These are phyloP conservation scores for Zaprionus tsacasi DNA, from an alignment of 1,140 invertebrate species.

Conservation along the genomic window DNA sequence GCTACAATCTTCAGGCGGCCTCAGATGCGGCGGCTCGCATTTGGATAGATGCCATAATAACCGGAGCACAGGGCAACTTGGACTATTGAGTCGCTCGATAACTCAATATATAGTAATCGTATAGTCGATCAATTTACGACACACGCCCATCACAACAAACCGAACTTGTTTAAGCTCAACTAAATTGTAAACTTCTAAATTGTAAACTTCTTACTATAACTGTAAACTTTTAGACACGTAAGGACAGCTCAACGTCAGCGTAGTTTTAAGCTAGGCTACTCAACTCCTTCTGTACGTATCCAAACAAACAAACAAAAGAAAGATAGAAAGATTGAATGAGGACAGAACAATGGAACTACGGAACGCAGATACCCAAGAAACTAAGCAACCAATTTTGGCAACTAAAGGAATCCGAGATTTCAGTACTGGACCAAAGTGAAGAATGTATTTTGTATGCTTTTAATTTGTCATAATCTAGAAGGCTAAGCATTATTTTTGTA, in stretches of 20 bases:
- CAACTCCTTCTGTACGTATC: slow-evolving; percentile 16
- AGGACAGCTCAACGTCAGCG: slow-evolving; percentile 29
- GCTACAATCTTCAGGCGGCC: slow-evolving; percentile 96
- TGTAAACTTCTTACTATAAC: slow-evolving; percentile 23
- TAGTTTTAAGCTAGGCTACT: slow-evolving; percentile 18
- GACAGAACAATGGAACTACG: slow-evolving; percentile 8
- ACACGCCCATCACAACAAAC: slow-evolving; percentile 35
- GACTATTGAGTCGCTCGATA: slow-evolving; percentile 63
- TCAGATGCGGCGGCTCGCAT: slow-evolving; percentile 97
- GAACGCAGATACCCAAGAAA: slow-evolving; percentile 18
- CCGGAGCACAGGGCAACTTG: slow-evolving; percentile 83
- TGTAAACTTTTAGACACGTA: slow-evolving; percentile 55
- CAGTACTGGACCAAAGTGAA: slow-evolving; percentile 79
- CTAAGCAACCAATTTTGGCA: slow-evolving; percentile 53
- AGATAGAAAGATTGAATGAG: slow-evolving; percentile 10
- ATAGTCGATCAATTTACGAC: slow-evolving; percentile 3
- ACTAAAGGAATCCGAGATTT: slow-evolving; percentile 81
- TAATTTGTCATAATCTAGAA: slow-evolving; percentile 66
- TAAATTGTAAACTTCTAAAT: slow-evolving; percentile 37
- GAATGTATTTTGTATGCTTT: slow-evolving; percentile 75
- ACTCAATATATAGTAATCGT: slow-evolving; percentile 1
- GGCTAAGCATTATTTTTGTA: slow-evolving; percentile 51
- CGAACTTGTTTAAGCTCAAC: slow-evolving; percentile 46
- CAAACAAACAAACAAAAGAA: not conserved
- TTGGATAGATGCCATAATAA: slow-evolving; percentile 95